Evolutionary conservation across 2,113 vertebrate genomes (phyloP).

Genomic region (Hypocryptadius cinnamomeus): DNA sequence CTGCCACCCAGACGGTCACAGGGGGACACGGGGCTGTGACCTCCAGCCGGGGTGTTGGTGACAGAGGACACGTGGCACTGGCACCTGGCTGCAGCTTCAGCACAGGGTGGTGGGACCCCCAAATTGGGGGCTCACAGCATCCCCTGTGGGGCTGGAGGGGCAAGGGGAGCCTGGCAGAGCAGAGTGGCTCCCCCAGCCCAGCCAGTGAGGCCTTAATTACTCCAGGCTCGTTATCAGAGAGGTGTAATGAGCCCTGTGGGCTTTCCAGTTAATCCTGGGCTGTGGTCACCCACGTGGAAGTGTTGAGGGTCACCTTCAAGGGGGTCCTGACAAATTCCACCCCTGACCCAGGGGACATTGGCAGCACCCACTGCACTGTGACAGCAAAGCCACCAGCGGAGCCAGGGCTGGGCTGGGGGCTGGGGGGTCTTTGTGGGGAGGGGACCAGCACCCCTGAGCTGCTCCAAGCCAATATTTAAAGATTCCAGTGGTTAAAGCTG

Average conservation of each 20-base stretch:
- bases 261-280: neutral
- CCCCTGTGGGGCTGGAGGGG: neutral
- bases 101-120: neutral
- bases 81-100: neutral
- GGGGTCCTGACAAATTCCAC: neutral
- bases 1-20: accelerated
- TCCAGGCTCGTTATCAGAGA: neutral
- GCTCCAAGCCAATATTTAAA: neutral
- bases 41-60: accelerated
- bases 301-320: neutral
- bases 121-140: accelerated
- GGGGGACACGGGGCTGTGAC: neutral
- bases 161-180: neutral
- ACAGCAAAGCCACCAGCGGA: neutral
- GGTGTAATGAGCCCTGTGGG: accelerated
- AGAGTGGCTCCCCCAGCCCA: neutral
- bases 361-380: accelerated
- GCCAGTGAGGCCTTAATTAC: neutral
- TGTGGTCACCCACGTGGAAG: neutral
- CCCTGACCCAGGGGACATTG: accelerated
- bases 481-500: accelerated
- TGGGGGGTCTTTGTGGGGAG: accelerated
- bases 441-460: neutral
- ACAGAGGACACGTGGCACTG: neutral
- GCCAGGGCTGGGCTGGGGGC: neutral